These are phyloP conservation scores for Malacoctenus gilli DNA, from an alignment of 2,797 vertebrate species.

Conservation along the genomic window DNA sequence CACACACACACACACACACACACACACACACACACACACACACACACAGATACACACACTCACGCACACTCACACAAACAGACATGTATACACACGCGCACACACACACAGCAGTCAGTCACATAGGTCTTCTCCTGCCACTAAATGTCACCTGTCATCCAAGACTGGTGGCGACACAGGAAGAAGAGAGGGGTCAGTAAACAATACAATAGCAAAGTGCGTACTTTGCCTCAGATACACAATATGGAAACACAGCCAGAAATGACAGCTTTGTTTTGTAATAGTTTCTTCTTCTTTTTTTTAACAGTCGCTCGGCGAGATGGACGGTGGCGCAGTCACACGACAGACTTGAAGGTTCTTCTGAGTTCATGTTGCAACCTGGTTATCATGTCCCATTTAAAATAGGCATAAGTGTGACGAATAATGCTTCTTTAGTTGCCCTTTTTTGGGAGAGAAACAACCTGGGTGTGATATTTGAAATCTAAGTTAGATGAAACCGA, in stretches of 20 bases:
- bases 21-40: constrained; percentile 32
- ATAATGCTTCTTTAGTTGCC: too few species aligned
- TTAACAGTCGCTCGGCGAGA: not conserved
- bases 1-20: constrained; percentile 34
- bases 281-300: not conserved
- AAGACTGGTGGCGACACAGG: constrained; percentile 39
- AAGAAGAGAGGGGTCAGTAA: constrained; percentile 39
- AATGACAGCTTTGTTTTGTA: too few species aligned
- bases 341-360: too few species aligned
- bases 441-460: too few species aligned
- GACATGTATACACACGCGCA: constrained; percentile 31
- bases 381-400: too few species aligned
- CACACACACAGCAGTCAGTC: constrained; percentile 32
- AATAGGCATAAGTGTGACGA: too few species aligned
- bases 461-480: too few species aligned
- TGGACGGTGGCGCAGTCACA: too few species aligned
- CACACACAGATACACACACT: constrained; percentile 18
- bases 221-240: constrained; percentile 5
- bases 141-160: constrained; percentile 67
- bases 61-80: constrained; percentile 32
- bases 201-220: constrained; percentile 29
- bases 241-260: constrained; percentile 15
- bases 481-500: too few species aligned
- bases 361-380: too few species aligned
- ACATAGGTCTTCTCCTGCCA: constrained; percentile 56